Base-by-base conservation (phyloP, 2,113 vertebrate species). In the Nycticorax nycticorax region DNA sequence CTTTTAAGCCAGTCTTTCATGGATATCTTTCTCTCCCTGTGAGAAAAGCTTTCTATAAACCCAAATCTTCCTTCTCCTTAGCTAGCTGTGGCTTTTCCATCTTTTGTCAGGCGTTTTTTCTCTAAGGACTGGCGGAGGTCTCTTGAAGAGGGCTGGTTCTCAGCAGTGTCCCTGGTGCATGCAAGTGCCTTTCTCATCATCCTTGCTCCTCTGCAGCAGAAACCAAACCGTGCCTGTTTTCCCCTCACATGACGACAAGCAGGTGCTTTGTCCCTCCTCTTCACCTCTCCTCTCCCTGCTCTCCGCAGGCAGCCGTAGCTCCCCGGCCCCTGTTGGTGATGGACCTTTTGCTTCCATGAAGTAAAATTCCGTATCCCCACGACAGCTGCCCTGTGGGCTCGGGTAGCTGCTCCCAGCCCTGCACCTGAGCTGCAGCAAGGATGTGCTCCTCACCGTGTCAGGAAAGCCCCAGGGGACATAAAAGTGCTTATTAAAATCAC, bases 171-270 rank as follows among this genome's bases (percentile, higher is more conserved):
- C 24, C 41, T 21, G 15, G 6, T 20, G 20, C 62, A 16, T 0
- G 0, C 14, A 7, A 7, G n/a, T 41, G 43, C 32, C 48, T 83
- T 79, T 66, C 57, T 30, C 0, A 0, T 41, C 63, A 26, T 47
- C 52, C 55, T 39, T 53, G n/a, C 45, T 74, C 8, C 59, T 69
- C 28, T 62, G 59, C 41, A 53, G 55, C 55, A 89, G 18, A 39
- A 78, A 30, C 20, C 85, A 32, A 16, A 14, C 26, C 0, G 1
- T 73, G 57, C 22, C 33, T 4, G 0, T 66, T 92, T 39, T 41
- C 14, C 41, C 37, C 30, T 37, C 8, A 3, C 4, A 0, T 28
- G 60, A 22, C 41, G 35, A 27, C n/a, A 26, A 81, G 33, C 2
- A 8, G 50, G 10, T 64, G 30, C 63, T 89, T 55, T 17, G 67